phyloP scores from a whole-genome alignment of 2,113 vertebrate genomes.

The Micronisus gabar region DNA sequence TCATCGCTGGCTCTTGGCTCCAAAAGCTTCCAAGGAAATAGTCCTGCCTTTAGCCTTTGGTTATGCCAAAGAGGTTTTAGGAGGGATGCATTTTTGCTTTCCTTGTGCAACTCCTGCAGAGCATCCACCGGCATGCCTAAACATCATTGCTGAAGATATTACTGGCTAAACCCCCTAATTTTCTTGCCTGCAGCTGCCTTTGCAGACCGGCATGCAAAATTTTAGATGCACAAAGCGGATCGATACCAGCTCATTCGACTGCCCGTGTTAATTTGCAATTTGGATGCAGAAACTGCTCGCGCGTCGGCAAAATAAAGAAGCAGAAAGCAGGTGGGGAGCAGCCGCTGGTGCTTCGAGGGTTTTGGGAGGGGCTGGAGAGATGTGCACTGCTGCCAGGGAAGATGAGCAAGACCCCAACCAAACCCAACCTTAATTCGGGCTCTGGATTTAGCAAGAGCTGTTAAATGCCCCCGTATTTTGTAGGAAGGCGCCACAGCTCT shows the following conservation, averaged over 20 bases:
- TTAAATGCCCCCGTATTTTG: neutral
- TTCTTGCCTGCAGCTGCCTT: neutral
- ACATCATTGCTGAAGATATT: neutral
- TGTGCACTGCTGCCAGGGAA: rapidly evolving
- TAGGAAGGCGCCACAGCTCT: neutral
- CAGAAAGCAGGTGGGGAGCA: neutral
- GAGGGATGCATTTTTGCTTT: neutral
- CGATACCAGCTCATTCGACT: neutral
- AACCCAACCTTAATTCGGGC: neutral
- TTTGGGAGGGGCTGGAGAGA: neutral
- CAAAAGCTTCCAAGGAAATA: neutral
- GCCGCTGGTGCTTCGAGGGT: neutral
- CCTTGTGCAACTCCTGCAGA: neutral
- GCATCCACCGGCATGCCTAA: neutral
- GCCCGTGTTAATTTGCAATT: neutral
- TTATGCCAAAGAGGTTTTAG: neutral
- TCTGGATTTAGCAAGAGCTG: neutral
- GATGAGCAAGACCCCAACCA: neutral
- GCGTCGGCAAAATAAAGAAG: rapidly evolving
- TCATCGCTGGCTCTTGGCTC: neutral
- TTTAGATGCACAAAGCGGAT: neutral
- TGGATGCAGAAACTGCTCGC: neutral
- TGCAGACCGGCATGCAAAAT: rapidly evolving
- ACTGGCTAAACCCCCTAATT: neutral
- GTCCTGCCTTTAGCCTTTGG: neutral